phyloP scores from a whole-genome alignment of 2,888 invertebrate genomes.

The Tetranychus piercei region DNA sequence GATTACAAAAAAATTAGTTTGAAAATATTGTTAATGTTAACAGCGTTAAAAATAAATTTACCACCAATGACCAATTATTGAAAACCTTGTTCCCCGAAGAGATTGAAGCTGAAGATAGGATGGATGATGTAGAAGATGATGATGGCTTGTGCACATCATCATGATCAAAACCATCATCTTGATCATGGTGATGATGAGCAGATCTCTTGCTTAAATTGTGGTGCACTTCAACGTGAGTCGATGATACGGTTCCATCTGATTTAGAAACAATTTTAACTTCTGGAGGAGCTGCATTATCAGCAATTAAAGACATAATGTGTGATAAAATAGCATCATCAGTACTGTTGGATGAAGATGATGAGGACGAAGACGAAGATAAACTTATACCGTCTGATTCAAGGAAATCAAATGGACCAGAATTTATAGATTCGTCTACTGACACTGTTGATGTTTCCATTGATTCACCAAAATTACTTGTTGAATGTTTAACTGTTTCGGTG shows the following conservation, averaged over 20 bases:
- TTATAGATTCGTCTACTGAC: neutral
- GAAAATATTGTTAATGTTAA: neutral
- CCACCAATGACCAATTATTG: neutral
- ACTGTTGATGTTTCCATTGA: neutral
- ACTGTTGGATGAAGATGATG: conserved; percentile 6
- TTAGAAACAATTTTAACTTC: conserved; percentile 9
- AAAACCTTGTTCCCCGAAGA: neutral
- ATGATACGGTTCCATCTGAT: neutral
- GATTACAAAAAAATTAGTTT: neutral
- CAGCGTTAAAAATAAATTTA: neutral
- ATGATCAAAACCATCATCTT: neutral
- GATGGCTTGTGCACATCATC: neutral
- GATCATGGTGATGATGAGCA: conserved; percentile 41
- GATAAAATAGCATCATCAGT: conserved; percentile 18
- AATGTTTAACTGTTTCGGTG: neutral
- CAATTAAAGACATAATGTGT: conserved; percentile 17
- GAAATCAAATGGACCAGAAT: conserved; percentile 1
- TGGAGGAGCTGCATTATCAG: conserved; percentile 12
- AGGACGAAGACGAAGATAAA: neutral
- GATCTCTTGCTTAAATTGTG: conserved; percentile 6
- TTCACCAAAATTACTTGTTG: neutral
- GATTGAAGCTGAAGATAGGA: neutral
- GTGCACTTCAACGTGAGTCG: conserved; percentile 11
- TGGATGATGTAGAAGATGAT: neutral
- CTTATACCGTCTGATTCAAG: neutral